These are phyloP conservation scores for Crotalus viridis DNA, from an alignment of 2,113 vertebrate genomes.

Conservation along the genomic window DNA sequence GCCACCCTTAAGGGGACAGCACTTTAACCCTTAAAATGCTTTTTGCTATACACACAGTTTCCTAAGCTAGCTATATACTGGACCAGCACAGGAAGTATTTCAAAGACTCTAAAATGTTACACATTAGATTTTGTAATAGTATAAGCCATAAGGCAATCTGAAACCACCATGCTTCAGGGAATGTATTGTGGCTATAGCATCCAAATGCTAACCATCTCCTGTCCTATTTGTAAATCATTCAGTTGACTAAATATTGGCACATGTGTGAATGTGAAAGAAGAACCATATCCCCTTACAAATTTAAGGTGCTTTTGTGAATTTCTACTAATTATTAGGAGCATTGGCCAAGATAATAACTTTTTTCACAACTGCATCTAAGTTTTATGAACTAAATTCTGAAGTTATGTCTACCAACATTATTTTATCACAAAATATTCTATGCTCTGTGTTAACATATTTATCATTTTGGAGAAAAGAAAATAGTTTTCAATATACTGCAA, in stretches of 20 bases:
- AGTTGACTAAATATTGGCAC: not conserved
- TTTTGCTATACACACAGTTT: too few species aligned
- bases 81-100: not conserved
- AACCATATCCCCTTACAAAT: not conserved
- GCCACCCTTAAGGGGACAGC: too few species aligned
- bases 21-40: too few species aligned
- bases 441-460: not conserved
- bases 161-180: not conserved
- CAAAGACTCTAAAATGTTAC: not conserved
- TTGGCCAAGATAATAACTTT: not conserved
- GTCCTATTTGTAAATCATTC: not conserved
- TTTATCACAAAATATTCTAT: not conserved
- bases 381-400: not conserved
- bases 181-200: not conserved
- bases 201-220: not conserved
- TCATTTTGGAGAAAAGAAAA: not conserved
- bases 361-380: not conserved
- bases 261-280: not conserved
- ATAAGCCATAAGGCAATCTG: not conserved
- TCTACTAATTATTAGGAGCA: not conserved
- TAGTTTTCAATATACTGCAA: not conserved
- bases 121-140: not conserved
- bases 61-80: too few species aligned
- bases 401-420: not conserved
- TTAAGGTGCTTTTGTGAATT: not conserved